Percentiles rank a stretch among this genome's conserved stretches.
Conservation (phyloP, 2,797 vertebrate species). For the Pangasius larnaudii region DNA sequence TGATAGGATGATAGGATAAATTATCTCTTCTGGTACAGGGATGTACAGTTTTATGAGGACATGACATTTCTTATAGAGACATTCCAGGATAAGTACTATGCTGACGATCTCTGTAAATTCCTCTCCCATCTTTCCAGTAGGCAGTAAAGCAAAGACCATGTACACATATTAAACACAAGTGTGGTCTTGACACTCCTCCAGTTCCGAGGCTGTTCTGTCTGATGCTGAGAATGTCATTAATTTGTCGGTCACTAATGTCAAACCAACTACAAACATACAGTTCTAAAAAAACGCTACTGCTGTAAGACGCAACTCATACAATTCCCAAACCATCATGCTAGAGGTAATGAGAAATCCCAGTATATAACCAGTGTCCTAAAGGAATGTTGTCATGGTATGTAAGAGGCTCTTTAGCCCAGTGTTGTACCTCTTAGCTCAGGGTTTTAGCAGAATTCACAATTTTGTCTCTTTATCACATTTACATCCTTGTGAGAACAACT, state of each 20-base stretch:
- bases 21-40: background rate
- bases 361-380: background rate
- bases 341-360: background rate
- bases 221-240: slow-evolving; percentile 26
- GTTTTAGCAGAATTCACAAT: background rate
- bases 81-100: slow-evolving; percentile 7
- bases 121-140: slow-evolving; percentile 1
- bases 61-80: slow-evolving; percentile 4
- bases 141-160: slow-evolving; percentile 19
- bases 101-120: slow-evolving; percentile 8
- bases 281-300: background rate
- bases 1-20: background rate
- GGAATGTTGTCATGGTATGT: background rate
- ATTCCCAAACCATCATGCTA: background rate
- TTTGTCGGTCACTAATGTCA: slow-evolving; percentile 14
- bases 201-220: slow-evolving; percentile 18
- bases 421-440: background rate
- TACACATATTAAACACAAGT: slow-evolving; percentile 21
- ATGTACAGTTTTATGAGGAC: background rate
- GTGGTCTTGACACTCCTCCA: slow-evolving; percentile 29
- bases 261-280: background rate
- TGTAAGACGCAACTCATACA: background rate
- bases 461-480: background rate
- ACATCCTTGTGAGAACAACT: background rate
- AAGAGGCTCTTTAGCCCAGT: background rate